Percentiles rank a stretch among this genome's conserved stretches.
phyloP scores from a whole-genome alignment of 1,140 invertebrate species.

The Homalodisca vitripennis region DNA sequence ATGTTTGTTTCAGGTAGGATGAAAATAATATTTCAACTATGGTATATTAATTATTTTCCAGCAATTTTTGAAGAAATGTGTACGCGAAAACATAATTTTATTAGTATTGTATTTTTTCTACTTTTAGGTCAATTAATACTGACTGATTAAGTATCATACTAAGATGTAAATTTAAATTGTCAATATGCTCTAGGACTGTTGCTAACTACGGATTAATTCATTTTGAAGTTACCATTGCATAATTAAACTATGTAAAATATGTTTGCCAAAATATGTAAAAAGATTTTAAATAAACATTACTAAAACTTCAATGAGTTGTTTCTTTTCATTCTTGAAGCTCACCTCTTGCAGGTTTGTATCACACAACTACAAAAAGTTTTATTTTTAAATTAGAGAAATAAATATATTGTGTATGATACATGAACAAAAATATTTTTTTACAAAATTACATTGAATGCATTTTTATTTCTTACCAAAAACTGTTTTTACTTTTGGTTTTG shows the following conservation, averaged over 20 bases:
- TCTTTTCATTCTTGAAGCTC: too few species aligned
- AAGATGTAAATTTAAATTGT: constrained; percentile 12
- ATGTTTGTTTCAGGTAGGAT: too few species aligned
- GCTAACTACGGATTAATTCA: background rate
- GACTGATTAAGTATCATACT: background rate
- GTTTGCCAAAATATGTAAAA: constrained; percentile 2
- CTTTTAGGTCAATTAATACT: background rate
- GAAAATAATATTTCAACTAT: background rate
- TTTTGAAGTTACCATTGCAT: constrained; percentile 17
- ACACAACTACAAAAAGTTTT: too few species aligned
- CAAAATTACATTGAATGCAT: too few species aligned
- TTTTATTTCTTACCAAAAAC: too few species aligned
- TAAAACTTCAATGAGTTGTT: background rate
- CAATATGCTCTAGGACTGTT: constrained; percentile 14
- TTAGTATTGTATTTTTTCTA: constrained; percentile 24
- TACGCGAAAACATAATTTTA: background rate
- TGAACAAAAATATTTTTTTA: too few species aligned
- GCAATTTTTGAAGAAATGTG: background rate
- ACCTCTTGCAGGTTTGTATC: too few species aligned
- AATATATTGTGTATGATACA: too few species aligned
- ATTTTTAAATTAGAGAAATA: too few species aligned
- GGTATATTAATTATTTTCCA: background rate
- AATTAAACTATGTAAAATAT: background rate
- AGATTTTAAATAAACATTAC: constrained; percentile 2
- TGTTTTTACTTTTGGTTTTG: too few species aligned